Evolutionary conservation across 2,888 invertebrate species (phyloP).

Genomic region (Candidula unifasciata): DNA sequence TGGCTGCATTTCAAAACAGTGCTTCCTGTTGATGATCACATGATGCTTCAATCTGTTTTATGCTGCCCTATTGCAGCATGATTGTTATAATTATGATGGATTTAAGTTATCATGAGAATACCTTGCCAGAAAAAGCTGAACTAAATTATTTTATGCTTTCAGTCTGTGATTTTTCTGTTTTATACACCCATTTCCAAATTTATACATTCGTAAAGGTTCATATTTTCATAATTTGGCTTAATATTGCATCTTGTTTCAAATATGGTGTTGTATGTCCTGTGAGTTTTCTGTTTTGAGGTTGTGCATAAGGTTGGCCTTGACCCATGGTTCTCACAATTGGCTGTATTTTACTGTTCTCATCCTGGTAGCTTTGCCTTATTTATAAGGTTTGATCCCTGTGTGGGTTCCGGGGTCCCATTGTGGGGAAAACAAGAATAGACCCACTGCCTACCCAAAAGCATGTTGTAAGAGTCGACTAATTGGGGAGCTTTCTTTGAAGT

Average conservation of each 20-base stretch:
- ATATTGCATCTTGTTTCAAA: neutral
- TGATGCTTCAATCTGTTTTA: conserved; percentile 30
- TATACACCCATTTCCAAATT: neutral
- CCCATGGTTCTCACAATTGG: no score
- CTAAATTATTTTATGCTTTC: neutral
- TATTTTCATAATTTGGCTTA: neutral
- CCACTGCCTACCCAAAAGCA: no score
- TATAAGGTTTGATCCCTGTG: no score
- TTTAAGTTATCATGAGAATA: neutral
- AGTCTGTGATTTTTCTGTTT: neutral
- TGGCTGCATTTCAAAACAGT: conserved; percentile 38
- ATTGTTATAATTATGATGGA: neutral
- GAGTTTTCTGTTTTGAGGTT: no score
- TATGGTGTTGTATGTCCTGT: no score
- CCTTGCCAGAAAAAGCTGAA: neutral
- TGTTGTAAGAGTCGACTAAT: no score
- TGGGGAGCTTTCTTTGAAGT: no score
- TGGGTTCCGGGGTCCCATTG: no score
- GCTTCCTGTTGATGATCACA: neutral
- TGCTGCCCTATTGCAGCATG: conserved; percentile 28
- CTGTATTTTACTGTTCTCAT: no score
- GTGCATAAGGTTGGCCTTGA: no score
- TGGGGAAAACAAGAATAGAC: no score
- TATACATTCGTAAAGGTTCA: neutral
- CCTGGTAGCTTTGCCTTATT: no score